Conservation (phyloP, 2,888 invertebrate species). For the Pherbina coryleti region DNA sequence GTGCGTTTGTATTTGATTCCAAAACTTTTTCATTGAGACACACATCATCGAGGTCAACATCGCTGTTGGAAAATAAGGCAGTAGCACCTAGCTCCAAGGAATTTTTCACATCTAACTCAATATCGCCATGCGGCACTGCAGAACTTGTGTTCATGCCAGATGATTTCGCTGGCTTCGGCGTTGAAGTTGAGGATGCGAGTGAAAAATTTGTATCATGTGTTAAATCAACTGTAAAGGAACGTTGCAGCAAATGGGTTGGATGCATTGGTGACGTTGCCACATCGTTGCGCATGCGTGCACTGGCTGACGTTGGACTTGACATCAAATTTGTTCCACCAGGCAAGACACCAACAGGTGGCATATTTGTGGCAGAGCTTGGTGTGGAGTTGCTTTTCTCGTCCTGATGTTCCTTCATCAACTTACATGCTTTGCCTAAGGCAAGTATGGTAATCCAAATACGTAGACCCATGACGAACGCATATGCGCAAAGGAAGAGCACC, state of each 20-base stretch:
- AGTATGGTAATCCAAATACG: conserved; percentile 89
- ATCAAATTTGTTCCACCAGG: conserved; percentile 44
- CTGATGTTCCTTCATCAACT: conserved; percentile 84
- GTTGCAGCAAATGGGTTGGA: conserved; percentile 48
- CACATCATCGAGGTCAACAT: conserved; percentile 85
- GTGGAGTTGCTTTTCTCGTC: conserved; percentile 65
- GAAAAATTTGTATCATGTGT: conserved; percentile 39
- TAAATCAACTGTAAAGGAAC: conserved; percentile 56
- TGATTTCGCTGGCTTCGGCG: conserved; percentile 52
- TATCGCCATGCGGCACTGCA: conserved; percentile 57
- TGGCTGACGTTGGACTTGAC: conserved; percentile 23
- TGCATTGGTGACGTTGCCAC: conserved; percentile 53
- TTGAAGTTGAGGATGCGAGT: conserved; percentile 17
- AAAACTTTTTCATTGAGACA: conserved; percentile 83
- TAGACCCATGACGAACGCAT: conserved; percentile 80
- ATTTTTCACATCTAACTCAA: conserved; percentile 63
- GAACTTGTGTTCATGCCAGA: conserved; percentile 4
- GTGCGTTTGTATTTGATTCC: conserved; percentile 53
- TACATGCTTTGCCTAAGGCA: conserved; percentile 91
- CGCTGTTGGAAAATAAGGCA: conserved; percentile 88
- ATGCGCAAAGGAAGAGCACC: conserved; percentile 80
- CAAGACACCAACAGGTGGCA: conserved; percentile 52
- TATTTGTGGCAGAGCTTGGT: conserved; percentile 63
- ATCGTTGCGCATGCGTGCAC: conserved; percentile 50
- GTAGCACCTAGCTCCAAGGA: conserved; percentile 76